Evolutionary conservation across 1,140 invertebrate genomes (phyloP), one percentile per base, ranked within the genome.

Genomic region (Globodera rostochiensis): DNA sequence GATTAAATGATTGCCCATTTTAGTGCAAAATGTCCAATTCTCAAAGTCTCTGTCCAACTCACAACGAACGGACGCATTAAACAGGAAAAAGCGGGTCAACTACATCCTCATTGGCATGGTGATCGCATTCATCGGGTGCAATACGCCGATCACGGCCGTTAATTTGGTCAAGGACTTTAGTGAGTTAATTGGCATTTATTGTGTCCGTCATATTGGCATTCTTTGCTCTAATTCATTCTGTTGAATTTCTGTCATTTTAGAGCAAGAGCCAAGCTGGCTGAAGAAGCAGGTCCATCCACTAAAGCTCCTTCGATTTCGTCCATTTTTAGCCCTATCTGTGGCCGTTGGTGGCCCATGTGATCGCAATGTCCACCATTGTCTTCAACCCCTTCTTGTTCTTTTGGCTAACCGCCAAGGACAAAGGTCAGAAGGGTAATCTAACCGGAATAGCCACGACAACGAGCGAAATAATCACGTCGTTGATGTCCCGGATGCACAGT

Each of bases 381-480:
- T 88, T 87, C 86, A 89, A 89, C 76, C 88, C 88, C 4, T 70
- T 89, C 46, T 81, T 89, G n/a, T 89, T 89, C 83, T 89, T 89
- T 77, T 89, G 88, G 88, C 79, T 89, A 19, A 90, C 88, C 45
- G 49, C 87, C 50, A 90, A 90, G 71, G 77, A 78, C 60, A 78
- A 78, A 69, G 87, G 89, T 66, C 88, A 90, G 74, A 73, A 82
- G n/a, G 76, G 74, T 11, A 81, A 85, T 74, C 78, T 89, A 9
- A 82, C 80, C 46, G 87, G 85, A 57, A 89, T 89, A 21, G 64
- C 86, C 6, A 85, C 87, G 49, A 86, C 87, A 47, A 81, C 82
- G 13, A 78, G 77, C 53, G 87, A 88, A 53, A 88, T 88, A 57
- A 76, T 86, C 45, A 86, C 86, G 13, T 87, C 84, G 13, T 75